Percentiles rank a stretch among this genome's conserved stretches.
Conservation (phyloP, 1,140 invertebrate species). For the Ostrea edulis region DNA sequence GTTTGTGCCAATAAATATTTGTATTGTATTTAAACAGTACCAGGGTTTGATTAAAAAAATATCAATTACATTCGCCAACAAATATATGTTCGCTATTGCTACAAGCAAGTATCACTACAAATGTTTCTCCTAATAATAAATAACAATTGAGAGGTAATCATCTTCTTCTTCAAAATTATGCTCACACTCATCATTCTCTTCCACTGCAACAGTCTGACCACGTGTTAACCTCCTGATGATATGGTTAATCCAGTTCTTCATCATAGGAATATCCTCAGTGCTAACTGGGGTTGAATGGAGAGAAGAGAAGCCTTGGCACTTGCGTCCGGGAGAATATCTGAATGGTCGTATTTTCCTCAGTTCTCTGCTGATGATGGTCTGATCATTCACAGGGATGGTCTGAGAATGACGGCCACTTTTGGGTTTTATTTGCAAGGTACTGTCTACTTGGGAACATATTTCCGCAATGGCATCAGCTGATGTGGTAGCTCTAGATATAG, state of each 20-base stretch:
- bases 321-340: not conserved
- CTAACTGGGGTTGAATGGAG: not conserved
- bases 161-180: not conserved
- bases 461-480: slow-evolving; percentile 19
- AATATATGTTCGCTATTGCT: too few species aligned
- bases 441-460: slow-evolving; percentile 1
- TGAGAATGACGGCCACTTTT: not conserved
- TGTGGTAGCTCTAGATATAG: not conserved
- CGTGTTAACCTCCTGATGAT: not conserved
- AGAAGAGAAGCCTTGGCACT: not conserved
- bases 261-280: not conserved
- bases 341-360: not conserved
- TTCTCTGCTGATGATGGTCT: not conserved
- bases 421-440: not conserved
- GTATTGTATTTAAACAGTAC: too few species aligned
- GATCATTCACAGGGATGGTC: not conserved
- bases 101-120: too few species aligned
- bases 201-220: not conserved
- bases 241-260: not conserved
- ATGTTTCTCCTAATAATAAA: too few species aligned
- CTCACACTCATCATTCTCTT: not conserved
- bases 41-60: too few species aligned
- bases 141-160: not conserved
- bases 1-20: too few species aligned
- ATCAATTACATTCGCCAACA: too few species aligned